These are phyloP conservation scores for Leptodactylus fallax DNA, from an alignment of 2,797 vertebrate genomes.

Conservation along the genomic window DNA sequence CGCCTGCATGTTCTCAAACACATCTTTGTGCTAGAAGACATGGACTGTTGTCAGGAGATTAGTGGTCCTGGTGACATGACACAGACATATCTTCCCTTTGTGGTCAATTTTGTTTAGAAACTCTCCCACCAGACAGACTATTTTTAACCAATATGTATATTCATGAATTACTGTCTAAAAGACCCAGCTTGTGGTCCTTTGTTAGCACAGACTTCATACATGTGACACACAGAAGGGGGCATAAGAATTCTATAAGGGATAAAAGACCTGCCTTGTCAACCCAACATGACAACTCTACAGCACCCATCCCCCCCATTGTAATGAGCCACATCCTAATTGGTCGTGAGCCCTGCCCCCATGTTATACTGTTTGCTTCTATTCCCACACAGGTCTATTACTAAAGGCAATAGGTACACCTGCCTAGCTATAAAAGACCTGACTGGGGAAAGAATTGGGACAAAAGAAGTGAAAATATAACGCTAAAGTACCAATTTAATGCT, in stretches of 20 bases:
- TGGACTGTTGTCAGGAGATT: neutral
- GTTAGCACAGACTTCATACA: neutral
- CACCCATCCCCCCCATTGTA: constrained; percentile 5
- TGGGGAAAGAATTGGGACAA: neutral
- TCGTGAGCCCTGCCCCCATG: constrained; percentile 32
- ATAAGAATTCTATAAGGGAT: neutral
- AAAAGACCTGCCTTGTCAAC: neutral
- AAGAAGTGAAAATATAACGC: neutral
- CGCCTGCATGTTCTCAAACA: constrained; percentile 11
- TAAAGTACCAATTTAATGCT: neutral
- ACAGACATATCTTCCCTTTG: neutral
- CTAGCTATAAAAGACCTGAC: constrained; percentile 3
- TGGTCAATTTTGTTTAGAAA: neutral
- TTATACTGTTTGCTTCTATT: neutral
- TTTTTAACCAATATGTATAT: neutral
- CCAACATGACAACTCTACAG: neutral
- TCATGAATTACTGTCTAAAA: neutral
- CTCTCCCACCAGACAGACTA: too few species aligned
- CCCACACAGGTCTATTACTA: neutral
- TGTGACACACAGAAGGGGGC: neutral
- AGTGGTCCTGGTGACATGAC: neutral
- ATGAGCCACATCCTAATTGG: neutral
- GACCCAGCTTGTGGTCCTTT: neutral
- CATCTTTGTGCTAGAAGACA: constrained; percentile 35
- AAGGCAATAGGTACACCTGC: constrained; percentile 14